Percentiles rank a stretch among this genome's conserved stretches.
Evolutionary conservation across 2,113 vertebrate genomes (phyloP).

Genomic region (Theristicus caerulescens): DNA sequence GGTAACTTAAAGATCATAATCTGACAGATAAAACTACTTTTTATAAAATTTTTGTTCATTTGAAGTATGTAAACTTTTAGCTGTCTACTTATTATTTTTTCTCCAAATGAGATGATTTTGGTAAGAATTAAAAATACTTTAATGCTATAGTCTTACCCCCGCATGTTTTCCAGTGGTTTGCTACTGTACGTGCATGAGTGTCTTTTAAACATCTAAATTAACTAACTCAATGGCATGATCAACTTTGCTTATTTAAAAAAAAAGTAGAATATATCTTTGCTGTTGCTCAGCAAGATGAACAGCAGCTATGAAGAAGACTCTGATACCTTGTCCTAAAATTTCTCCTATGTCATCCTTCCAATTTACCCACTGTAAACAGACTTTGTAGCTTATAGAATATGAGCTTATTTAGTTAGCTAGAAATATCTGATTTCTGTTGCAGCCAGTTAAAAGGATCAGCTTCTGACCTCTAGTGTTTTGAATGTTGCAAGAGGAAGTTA

Average conservation of each 20-base stretch:
- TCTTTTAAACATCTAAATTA: neutral
- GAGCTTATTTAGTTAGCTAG: neutral
- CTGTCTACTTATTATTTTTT: neutral
- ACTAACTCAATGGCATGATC: neutral
- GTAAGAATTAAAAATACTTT: neutral
- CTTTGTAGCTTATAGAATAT: neutral
- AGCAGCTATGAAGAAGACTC: neutral
- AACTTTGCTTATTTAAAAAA: neutral
- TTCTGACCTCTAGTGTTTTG: neutral
- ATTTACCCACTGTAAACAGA: neutral
- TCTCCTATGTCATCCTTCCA: neutral
- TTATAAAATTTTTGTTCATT: neutral
- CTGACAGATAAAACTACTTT: neutral
- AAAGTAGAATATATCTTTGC: neutral
- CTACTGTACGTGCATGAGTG: neutral
- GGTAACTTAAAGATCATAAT: neutral
- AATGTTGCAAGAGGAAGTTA: conserved; percentile 25
- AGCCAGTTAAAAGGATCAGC: neutral
- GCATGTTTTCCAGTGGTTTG: neutral
- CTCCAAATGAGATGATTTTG: neutral
- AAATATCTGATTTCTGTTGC: neutral
- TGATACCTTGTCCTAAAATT: neutral
- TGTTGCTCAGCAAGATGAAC: neutral
- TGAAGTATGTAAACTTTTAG: neutral
- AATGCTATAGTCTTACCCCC: neutral